These are phyloP conservation scores for Noctilio leporinus DNA, from an alignment of 2,113 vertebrate genomes.

Conservation along the genomic window DNA sequence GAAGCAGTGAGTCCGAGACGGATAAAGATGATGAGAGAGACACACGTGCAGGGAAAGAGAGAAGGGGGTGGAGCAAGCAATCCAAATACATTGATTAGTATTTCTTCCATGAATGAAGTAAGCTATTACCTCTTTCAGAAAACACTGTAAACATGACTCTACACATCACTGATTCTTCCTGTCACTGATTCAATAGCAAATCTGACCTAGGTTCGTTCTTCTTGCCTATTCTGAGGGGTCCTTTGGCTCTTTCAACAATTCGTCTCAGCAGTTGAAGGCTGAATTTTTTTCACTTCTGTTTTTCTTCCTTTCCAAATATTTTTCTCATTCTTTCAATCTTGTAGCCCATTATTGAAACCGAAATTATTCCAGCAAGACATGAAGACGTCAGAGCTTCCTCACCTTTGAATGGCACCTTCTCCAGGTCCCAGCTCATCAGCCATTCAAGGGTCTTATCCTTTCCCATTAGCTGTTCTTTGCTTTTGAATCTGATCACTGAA, in stretches of 20 bases:
- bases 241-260: neutral
- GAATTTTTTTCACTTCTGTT: neutral
- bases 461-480: slow-evolving; percentile 23
- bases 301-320: neutral
- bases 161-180: neutral
- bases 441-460: neutral
- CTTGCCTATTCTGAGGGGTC: neutral
- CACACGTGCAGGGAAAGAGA: neutral
- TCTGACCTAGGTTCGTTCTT: neutral
- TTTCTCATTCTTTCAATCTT: neutral
- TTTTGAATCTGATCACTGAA: slow-evolving; percentile 60
- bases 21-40: neutral
- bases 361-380: neutral
- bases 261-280: neutral
- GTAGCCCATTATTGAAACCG: neutral
- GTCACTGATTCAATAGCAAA: neutral
- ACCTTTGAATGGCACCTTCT: neutral
- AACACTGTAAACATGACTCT: neutral
- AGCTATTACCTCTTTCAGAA: neutral
- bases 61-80: neutral
- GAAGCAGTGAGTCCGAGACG: neutral
- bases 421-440: neutral
- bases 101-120: neutral
- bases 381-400: neutral
- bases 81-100: neutral